A percentile compares a stretch with the other conserved stretches of the same genome.
These are phyloP conservation scores for Eristalinus aeneus DNA, from an alignment of 2,888 invertebrate genomes.

Conservation along the genomic window DNA sequence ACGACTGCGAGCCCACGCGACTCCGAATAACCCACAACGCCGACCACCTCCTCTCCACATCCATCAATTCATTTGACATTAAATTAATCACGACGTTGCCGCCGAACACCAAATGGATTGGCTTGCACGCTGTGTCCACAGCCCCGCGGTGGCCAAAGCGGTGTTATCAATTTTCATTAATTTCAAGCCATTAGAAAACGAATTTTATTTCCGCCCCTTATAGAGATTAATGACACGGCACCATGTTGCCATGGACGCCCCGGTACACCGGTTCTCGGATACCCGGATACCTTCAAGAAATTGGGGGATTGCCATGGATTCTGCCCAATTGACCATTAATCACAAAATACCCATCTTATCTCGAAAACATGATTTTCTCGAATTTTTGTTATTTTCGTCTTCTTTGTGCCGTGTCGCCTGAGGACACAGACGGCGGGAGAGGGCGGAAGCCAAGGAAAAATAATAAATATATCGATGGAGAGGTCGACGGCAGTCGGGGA, in stretches of 20 bases:
- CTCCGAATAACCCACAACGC: not conserved
- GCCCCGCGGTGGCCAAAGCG: not conserved
- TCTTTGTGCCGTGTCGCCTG: not conserved
- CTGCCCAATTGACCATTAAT: conserved; percentile 15
- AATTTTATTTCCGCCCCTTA: not conserved
- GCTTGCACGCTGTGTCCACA: not conserved
- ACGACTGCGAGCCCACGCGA: no score
- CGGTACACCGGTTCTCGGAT: not conserved
- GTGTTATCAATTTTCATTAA: not conserved
- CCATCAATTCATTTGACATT: not conserved
- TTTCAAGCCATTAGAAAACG: not conserved
- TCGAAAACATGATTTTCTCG: conserved; percentile 5
- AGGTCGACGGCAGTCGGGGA: not conserved
- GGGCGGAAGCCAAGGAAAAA: not conserved
- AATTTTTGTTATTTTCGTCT: not conserved
- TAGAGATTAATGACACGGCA: not conserved
- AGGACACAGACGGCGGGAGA: not conserved
- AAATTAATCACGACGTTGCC: not conserved
- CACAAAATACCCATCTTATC: conserved; percentile 13
- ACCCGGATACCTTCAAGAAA: not conserved
- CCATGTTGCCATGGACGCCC: not conserved
- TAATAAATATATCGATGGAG: not conserved
- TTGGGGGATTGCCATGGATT: not conserved
- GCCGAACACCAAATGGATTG: not conserved
- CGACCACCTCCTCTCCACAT: not conserved